Evolutionary conservation across 2,888 invertebrate species (phyloP).

Genomic region (Junonia oenone): DNA sequence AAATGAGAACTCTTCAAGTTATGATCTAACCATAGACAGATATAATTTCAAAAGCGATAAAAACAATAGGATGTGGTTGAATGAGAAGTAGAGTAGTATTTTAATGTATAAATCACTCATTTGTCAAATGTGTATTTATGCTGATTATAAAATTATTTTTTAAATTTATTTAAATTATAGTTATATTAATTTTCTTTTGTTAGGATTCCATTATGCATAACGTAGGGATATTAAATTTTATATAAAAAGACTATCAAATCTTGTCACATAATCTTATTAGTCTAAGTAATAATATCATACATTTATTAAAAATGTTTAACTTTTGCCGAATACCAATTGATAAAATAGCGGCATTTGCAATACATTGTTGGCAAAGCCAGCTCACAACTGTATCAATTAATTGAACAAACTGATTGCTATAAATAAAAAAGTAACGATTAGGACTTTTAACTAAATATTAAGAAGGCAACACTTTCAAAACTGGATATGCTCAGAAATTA

Average conservation of each 20-base stretch:
- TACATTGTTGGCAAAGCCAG: slow-evolving; percentile 28
- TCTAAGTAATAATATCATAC: slow-evolving; percentile 5
- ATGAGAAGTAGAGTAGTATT: neutral
- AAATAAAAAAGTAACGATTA: neutral
- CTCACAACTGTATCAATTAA: slow-evolving; percentile 7
- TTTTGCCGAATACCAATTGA: slow-evolving; percentile 28
- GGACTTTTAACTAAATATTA: slow-evolving; percentile 10
- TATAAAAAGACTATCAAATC: slow-evolving; percentile 1
- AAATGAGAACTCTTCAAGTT: no score
- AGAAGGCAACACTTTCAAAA: slow-evolving; percentile 35
- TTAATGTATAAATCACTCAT: neutral
- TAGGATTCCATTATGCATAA: neutral
- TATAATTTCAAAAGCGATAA: neutral
- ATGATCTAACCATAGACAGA: no score
- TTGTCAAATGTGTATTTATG: neutral
- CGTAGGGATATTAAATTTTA: slow-evolving; percentile 6
- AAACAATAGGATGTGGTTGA: neutral
- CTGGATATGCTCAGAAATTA: slow-evolving; percentile 37
- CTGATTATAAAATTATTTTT: neutral
- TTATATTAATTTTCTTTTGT: neutral
- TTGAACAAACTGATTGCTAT: slow-evolving; percentile 9
- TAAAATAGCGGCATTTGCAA: slow-evolving; percentile 10
- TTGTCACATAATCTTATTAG: neutral
- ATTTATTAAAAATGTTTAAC: slow-evolving; percentile 16
- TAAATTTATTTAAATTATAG: neutral